A percentile compares a stretch with the other conserved stretches of the same genome.
phyloP scores from a whole-genome alignment of 2,888 invertebrate genomes.

The Flexamia atlantica region DNA sequence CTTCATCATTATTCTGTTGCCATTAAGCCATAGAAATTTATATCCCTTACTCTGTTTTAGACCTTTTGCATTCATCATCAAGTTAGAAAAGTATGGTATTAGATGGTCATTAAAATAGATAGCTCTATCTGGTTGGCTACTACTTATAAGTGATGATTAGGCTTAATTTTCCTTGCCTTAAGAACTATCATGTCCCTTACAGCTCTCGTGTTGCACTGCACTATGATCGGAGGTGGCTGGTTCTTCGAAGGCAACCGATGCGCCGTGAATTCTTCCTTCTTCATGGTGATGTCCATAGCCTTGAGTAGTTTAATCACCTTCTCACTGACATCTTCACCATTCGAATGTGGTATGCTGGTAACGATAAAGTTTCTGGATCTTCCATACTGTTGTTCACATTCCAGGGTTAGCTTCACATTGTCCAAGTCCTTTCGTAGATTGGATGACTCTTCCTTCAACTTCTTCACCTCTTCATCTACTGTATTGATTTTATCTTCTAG shows the following conservation, averaged over 20 bases:
- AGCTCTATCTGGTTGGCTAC: background rate
- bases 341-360: background rate
- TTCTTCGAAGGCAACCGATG: background rate
- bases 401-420: background rate
- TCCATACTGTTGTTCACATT: slow-evolving; percentile 25
- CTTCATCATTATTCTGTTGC: slow-evolving; percentile 17
- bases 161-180: slow-evolving; percentile 20
- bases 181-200: slow-evolving; percentile 1
- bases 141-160: slow-evolving; percentile 6
- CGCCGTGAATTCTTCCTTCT: background rate
- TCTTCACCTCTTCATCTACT: background rate
- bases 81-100: slow-evolving; percentile 17
- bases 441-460: background rate
- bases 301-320: background rate
- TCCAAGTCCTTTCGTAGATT: slow-evolving; percentile 31
- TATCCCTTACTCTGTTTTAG: background rate
- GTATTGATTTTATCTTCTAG: background rate
- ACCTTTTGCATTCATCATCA: slow-evolving; percentile 14
- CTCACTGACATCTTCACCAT: slow-evolving; percentile 12
- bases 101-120: slow-evolving; percentile 33
- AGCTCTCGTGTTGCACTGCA: slow-evolving; percentile 8
- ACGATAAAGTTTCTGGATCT: too few species aligned
- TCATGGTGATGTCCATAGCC: background rate
- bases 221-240: slow-evolving; percentile 16
- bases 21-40: slow-evolving; percentile 24